Percentiles rank a stretch among this genome's conserved stretches.
Evolutionary conservation across 2,888 invertebrate genomes (phyloP).

Genomic region (Aleiodes leptofemur): DNA sequence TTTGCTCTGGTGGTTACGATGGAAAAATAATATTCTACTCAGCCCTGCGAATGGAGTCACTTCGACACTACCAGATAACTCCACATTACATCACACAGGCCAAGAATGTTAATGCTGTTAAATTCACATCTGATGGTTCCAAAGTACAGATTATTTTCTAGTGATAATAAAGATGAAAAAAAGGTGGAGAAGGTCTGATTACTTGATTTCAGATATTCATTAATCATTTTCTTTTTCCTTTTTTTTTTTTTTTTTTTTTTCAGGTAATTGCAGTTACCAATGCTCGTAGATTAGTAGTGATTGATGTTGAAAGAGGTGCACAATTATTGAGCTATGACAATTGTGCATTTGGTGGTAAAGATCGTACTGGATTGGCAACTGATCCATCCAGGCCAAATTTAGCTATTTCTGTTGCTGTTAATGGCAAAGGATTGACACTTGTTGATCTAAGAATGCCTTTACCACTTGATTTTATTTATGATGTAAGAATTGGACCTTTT

Average conservation of each 20-base stretch:
- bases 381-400: constrained; percentile 75
- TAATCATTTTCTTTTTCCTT: constrained; percentile 13
- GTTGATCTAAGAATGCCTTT: constrained; percentile 76
- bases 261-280: constrained; percentile 76
- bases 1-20: constrained; percentile 76
- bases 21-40: constrained; percentile 76
- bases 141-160: constrained; percentile 61
- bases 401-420: constrained; percentile 75
- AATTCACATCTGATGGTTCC: constrained; percentile 75
- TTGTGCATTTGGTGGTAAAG: constrained; percentile 75
- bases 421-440: constrained; percentile 76
- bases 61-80: constrained; percentile 75
- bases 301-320: constrained; percentile 76
- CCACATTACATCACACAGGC: constrained; percentile 70
- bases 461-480: constrained; percentile 76
- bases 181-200: not conserved
- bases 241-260: constrained; percentile 42
- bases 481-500: constrained; percentile 67
- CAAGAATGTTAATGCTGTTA: constrained; percentile 75
- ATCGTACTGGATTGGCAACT: constrained; percentile 74
- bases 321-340: constrained; percentile 76
- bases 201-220: not conserved
- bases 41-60: constrained; percentile 73
- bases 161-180: constrained; percentile 6
- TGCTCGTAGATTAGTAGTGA: constrained; percentile 74